Evolutionary conservation across 2,888 invertebrate species (phyloP).

Genomic region (Tanypteryx hageni): DNA sequence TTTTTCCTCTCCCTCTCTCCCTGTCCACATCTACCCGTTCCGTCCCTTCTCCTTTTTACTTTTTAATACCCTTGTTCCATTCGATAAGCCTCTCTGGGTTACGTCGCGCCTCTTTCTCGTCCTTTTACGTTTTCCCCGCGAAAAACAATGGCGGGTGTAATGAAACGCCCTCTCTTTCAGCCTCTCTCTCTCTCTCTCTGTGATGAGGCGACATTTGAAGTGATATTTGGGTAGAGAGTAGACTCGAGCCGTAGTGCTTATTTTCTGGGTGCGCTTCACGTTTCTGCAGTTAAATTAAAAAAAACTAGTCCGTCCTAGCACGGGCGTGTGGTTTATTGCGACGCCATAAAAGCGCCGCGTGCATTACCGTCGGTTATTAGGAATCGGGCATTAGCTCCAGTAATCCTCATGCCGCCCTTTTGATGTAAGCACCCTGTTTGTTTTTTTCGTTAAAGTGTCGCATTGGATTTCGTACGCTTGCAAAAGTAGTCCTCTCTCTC

Average conservation of each 20-base stretch:
- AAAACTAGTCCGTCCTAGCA: constrained; percentile 2
- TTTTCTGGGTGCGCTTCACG: neutral
- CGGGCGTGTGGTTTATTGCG: constrained; percentile 39
- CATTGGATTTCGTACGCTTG: constrained; percentile 11
- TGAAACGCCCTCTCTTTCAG: neutral
- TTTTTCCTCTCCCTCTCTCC: too few species aligned
- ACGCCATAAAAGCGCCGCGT: constrained; percentile 12
- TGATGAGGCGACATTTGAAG: neutral
- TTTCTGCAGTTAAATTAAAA: neutral
- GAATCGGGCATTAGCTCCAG: neutral
- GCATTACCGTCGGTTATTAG: neutral
- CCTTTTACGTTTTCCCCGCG: neutral
- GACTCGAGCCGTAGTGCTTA: neutral
- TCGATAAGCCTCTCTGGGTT: neutral
- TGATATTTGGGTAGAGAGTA: constrained; percentile 4
- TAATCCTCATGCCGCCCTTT: constrained; percentile 33
- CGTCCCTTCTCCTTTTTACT: too few species aligned
- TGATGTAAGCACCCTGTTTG: constrained; percentile 33
- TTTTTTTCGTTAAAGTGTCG: constrained; percentile 30
- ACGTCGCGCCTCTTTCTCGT: neutral
- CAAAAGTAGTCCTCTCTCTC: constrained; percentile 36
- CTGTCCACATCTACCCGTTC: too few species aligned
- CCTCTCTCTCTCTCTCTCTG: neutral
- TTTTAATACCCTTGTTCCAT: neutral
- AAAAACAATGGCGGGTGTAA: neutral